Evolutionary conservation across 1,140 invertebrate genomes (phyloP).

Genomic region (Neodiprion pinetum): DNA sequence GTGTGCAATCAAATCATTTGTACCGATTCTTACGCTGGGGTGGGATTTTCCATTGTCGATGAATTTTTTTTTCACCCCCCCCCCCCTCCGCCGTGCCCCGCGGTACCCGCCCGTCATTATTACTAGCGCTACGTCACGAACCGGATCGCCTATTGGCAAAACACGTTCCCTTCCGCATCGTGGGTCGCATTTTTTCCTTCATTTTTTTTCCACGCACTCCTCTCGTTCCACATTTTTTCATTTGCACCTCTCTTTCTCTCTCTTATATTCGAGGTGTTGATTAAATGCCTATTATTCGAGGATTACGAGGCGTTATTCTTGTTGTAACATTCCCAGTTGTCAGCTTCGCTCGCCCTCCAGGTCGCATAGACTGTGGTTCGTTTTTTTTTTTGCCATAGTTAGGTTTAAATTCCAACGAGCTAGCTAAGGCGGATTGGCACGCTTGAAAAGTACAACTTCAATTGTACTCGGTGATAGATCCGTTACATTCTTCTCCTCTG

Average conservation of each 20-base stretch:
- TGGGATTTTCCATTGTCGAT: neutral
- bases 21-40: slow-evolving; percentile 6
- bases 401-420: too few relatives aligned
- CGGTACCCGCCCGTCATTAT: slow-evolving; percentile 35
- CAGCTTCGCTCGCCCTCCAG: neutral
- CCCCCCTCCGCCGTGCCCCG: slow-evolving; percentile 27
- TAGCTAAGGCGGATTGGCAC: too few relatives aligned
- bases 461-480: too few relatives aligned
- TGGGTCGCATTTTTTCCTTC: slow-evolving; percentile 5
- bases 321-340: neutral
- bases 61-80: slow-evolving; percentile 26
- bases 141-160: slow-evolving; percentile 19
- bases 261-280: neutral
- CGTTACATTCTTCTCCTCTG: too few relatives aligned
- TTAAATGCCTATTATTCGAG: slow-evolving; percentile 11
- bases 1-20: slow-evolving; percentile 6
- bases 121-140: neutral
- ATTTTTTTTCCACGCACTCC: neutral
- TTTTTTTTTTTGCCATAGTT: too few relatives aligned
- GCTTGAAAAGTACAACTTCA: too few relatives aligned
- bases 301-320: slow-evolving; percentile 2
- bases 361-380: too few relatives aligned
- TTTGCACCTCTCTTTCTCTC: neutral
- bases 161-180: slow-evolving; percentile 3
- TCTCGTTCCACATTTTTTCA: neutral